Conservation (phyloP, 2,113 vertebrate genomes). For the Amphilophus citrinellus region DNA sequence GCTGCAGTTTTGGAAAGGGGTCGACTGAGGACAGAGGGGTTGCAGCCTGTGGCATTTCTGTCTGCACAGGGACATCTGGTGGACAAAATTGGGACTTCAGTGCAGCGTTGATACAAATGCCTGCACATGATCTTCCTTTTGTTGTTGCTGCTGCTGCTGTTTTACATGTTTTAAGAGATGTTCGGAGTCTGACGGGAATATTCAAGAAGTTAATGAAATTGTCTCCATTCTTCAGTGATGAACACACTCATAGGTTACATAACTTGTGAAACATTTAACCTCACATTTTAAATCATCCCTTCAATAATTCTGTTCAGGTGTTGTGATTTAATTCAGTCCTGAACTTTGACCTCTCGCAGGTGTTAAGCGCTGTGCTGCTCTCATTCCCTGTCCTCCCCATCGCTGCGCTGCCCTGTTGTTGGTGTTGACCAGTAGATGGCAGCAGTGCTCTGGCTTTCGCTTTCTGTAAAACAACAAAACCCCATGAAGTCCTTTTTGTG, state of each 20-base stretch:
- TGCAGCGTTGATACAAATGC: fast-evolving
- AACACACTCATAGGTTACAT: background rate
- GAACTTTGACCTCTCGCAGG: background rate
- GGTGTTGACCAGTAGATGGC: conserved; percentile 71
- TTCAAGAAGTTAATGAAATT: background rate
- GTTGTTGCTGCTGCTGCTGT: background rate
- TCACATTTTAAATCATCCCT: background rate
- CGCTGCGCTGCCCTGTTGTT: conserved; percentile 7
- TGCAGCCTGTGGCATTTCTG: conserved; percentile 58
- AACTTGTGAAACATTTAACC: background rate
- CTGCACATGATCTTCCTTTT: fast-evolving
- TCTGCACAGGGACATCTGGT: conserved; percentile 78
- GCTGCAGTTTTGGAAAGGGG: conserved; percentile 56
- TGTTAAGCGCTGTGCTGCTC: background rate
- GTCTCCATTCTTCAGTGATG: background rate
- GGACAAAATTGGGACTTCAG: conserved; percentile 58
- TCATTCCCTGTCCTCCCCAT: background rate
- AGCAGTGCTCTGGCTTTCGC: conserved; percentile 66
- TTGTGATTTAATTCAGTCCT: background rate
- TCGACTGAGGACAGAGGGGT: conserved; percentile 74
- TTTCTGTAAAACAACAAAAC: background rate
- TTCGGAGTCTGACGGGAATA: background rate
- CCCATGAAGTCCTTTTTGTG: background rate
- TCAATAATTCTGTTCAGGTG: background rate
- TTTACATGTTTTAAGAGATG: background rate